phyloP scores from a whole-genome alignment of 2,888 invertebrate species.

The Orchesella flavescens region DNA sequence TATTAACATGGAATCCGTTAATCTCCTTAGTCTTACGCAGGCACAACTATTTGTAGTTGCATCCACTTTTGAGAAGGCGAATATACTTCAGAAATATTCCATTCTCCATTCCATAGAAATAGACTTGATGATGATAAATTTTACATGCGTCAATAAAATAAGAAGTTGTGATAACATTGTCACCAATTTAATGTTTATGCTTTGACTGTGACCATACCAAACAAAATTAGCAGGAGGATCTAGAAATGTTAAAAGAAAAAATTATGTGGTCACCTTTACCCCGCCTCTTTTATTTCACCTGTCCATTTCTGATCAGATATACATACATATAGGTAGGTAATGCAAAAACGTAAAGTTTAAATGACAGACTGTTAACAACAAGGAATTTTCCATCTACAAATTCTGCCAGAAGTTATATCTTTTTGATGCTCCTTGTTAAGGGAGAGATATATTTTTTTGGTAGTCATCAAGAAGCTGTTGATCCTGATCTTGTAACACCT shows the following conservation, averaged over 20 bases:
- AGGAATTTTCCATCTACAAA: background rate
- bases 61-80: too few species aligned
- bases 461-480: conserved; percentile 30
- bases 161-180: background rate
- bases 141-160: too few species aligned
- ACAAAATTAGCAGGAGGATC: too few species aligned
- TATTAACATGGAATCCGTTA: too few species aligned
- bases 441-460: background rate
- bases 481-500: conserved; percentile 56
- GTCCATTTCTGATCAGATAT: conserved; percentile 11
- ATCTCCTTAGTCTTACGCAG: too few species aligned
- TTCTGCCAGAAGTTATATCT: background rate
- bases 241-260: too few species aligned
- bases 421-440: too few species aligned
- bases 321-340: background rate
- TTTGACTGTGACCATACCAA: background rate
- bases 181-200: background rate
- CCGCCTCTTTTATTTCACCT: conserved; percentile 11
- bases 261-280: conserved; percentile 13
- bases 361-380: background rate
- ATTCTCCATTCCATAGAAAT: too few species aligned
- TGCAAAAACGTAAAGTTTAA: background rate
- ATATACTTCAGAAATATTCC: too few species aligned
- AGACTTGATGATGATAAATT: too few species aligned
- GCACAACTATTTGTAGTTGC: too few species aligned